Conservation (phyloP, 2,888 invertebrate genomes). For the Eristalis pertinax region DNA sequence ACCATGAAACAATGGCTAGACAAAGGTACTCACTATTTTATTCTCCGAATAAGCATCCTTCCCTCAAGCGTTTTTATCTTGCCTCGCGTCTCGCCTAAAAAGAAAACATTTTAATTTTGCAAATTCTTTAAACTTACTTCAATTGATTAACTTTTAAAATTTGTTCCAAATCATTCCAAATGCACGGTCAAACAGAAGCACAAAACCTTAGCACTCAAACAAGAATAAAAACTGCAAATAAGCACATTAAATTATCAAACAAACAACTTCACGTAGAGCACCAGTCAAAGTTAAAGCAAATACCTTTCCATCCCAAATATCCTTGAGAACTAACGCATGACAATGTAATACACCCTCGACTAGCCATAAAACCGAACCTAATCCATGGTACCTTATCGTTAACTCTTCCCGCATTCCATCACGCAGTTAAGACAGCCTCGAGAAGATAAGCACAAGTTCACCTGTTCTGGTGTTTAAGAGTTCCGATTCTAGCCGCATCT, state of each 20-base stretch:
- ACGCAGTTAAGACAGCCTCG: conserved; percentile 26
- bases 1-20: too few relatives aligned
- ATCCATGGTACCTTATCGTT: conserved; percentile 10
- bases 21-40: too few relatives aligned
- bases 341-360: background rate
- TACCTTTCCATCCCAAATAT: conserved; percentile 1
- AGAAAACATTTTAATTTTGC: too few relatives aligned
- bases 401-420: conserved; percentile 41
- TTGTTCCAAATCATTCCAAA: background rate
- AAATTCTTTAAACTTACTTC: too few relatives aligned
- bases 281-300: background rate
- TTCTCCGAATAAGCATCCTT: too few relatives aligned
- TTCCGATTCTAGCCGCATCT: conserved; percentile 34
- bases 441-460: conserved; percentile 62
- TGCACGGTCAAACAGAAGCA: background rate
- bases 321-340: conserved; percentile 9
- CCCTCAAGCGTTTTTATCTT: too few relatives aligned
- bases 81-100: too few relatives aligned
- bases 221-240: background rate
- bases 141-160: too few relatives aligned
- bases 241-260: background rate
- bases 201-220: background rate
- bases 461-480: conserved; percentile 47
- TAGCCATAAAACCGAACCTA: conserved; percentile 8
- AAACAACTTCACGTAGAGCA: background rate